A percentile compares a stretch with the other conserved stretches of the same genome.
Conservation (phyloP, 2,797 vertebrate genomes). For the Phyllotis vaccarum region DNA sequence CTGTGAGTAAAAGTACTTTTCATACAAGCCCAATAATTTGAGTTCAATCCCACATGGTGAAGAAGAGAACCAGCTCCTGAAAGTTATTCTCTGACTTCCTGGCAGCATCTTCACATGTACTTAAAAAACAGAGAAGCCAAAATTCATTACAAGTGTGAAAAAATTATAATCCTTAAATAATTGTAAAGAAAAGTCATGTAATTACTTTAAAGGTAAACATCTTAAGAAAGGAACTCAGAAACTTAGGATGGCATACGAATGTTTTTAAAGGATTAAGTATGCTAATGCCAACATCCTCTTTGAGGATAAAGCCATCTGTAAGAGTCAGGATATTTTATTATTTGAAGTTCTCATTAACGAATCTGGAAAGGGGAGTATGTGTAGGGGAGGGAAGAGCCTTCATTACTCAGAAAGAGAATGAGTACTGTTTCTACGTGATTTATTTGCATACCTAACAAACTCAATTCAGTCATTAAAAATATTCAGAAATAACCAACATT, state of each 20-base stretch:
- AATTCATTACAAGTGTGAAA: background rate
- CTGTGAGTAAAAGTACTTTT: background rate
- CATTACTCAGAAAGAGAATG: background rate
- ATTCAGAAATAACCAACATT: background rate
- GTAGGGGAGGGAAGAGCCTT: background rate
- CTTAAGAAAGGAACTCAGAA: background rate
- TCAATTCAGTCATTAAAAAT: background rate
- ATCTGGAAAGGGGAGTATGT: background rate
- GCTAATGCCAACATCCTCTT: background rate
- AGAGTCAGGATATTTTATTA: background rate
- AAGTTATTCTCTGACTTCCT: background rate
- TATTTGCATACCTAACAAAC: background rate
- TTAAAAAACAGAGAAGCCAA: background rate
- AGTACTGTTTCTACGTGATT: background rate
- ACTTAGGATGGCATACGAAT: background rate
- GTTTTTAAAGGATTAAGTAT: background rate
- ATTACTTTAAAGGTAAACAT: slow-evolving; percentile 4
- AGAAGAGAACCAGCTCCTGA: too few relatives aligned
- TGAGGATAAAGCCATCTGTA: background rate
- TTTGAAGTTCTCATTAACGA: background rate
- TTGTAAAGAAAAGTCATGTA: background rate
- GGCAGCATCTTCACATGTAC: background rate
- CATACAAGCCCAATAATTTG: background rate
- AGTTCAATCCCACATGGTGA: background rate
- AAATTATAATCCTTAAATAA: background rate